A percentile compares a stretch with the other conserved stretches of the same genome.
phyloP scores from a whole-genome alignment of 1,140 invertebrate genomes.

The Coenobita brevimanus region DNA sequence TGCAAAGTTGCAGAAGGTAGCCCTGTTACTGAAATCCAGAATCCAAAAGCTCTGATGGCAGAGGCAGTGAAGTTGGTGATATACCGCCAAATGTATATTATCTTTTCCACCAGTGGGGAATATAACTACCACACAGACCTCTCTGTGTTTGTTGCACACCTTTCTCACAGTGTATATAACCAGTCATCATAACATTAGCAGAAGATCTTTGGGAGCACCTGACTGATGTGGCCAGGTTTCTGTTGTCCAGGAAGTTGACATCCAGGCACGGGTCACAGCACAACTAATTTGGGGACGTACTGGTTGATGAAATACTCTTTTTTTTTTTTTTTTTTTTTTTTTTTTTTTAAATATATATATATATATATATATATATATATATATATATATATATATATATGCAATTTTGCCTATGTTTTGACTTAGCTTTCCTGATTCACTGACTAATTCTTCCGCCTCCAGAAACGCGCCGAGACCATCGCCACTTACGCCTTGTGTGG shows the following conservation, averaged over 20 bases:
- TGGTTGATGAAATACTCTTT: background rate
- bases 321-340: background rate
- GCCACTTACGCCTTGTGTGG: constrained; percentile 96
- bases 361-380: too few species aligned
- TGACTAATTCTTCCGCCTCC: background rate
- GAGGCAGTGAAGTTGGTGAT: too few species aligned
- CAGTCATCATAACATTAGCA: background rate
- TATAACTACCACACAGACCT: too few species aligned
- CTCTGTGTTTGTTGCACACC: too few species aligned
- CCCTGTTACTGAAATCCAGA: too few species aligned
- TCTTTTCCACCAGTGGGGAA: background rate
- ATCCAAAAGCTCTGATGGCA: too few species aligned
- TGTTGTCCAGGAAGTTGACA: too few species aligned
- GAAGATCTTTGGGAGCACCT: too few species aligned
- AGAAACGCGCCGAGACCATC: constrained; percentile 82
- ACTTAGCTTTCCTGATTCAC: background rate
- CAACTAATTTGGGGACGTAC: background rate
- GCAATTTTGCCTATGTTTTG: background rate
- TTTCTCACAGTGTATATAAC: background rate
- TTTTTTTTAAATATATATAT: background rate
- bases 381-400: too few species aligned
- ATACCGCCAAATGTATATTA: background rate
- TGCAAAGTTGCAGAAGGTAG: too few species aligned
- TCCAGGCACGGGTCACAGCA: too few species aligned
- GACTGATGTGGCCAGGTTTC: too few species aligned